Base-by-base conservation (phyloP, 2,888 invertebrate genomes). In the Achlya flavicornis region DNA sequence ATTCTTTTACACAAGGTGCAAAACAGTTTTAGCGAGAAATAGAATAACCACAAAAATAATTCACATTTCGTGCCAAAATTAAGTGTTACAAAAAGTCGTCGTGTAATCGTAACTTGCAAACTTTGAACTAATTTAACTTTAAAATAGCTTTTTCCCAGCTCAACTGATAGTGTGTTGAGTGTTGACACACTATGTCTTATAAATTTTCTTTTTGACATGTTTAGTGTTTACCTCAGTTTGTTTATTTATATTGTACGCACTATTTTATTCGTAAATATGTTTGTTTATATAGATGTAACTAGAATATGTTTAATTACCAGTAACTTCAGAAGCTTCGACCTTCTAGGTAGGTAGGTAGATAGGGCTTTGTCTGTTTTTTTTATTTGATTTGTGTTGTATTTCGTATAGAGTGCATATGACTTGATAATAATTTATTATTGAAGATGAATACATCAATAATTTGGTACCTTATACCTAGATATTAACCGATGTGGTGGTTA, bases 81-180 rank as follows among this genome's bases (percentile, higher is more conserved):
- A 64, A 65, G 69, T 67, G 63, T 65, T 66, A 72, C 59, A 19
- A 58, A 38, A 75, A 69, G 65, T 68, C 69, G 69, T 71, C 66
- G 65, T 72, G 78, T 81, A 82, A 83, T 87, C 76, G 76, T 78
- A 84, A 80, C 75, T 76, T 70, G 78, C 75, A 78, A 86, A 83
- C 78, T 86, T 86, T 78, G 71, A 85, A 85, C 86, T 86, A 87
- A 89, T 90, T 89, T 88, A 89, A 90, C 86, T 89, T 89, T 87
- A 82, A 85, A 87, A 87, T 87, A 72, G 82, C 81, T 86, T 88
- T 85, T 87, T 78, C 26, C 80, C 74, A 73, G 75, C 78, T 76
- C 71, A 61, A 66, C 65, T 69, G 64, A 65, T 74, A 75, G 72
- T 74, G 73, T 73, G 69, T 74, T 73, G 74, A 72, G 38, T 38